A percentile compares a stretch with the other conserved stretches of the same genome.
phyloP scores from a whole-genome alignment of 2,888 invertebrate species.

The Epistrophe grossulariae region DNA sequence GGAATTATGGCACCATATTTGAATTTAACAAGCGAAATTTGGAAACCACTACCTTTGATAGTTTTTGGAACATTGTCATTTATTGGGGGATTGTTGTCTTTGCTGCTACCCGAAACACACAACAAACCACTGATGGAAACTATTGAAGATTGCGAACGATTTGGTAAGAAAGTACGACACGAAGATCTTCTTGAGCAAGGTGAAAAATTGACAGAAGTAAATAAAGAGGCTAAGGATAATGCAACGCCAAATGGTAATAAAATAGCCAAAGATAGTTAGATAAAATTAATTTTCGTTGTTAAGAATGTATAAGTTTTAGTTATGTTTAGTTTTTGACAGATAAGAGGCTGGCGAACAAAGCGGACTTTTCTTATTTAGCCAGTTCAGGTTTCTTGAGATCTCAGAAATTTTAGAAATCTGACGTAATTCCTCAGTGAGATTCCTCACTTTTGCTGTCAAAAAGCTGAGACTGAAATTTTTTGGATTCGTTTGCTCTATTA shows the following conservation, averaged over 20 bases:
- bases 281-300: not conserved
- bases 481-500: too few relatives aligned
- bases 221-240: conserved; percentile 27
- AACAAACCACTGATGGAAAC: conserved; percentile 91
- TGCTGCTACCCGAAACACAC: conserved; percentile 91
- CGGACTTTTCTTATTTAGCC: too few relatives aligned
- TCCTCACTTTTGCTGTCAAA: too few relatives aligned
- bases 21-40: conserved; percentile 87
- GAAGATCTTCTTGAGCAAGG: conserved; percentile 56
- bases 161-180: conserved; percentile 84
- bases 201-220: conserved; percentile 59
- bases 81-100: conserved; percentile 88
- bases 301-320: not conserved
- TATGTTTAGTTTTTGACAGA: too few relatives aligned
- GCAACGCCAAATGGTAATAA: conserved; percentile 45
- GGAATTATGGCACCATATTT: conserved; percentile 89
- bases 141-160: conserved; percentile 90
- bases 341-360: too few relatives aligned
- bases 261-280: conserved; percentile 49
- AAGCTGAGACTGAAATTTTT: too few relatives aligned
- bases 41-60: conserved; percentile 88
- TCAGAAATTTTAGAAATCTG: too few relatives aligned
- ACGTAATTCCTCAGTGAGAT: too few relatives aligned
- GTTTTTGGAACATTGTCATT: conserved; percentile 90
- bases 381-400: too few relatives aligned